Base-by-base conservation (phyloP, 23 tunicate species). In the Aplidium turbinatum region DNA sequence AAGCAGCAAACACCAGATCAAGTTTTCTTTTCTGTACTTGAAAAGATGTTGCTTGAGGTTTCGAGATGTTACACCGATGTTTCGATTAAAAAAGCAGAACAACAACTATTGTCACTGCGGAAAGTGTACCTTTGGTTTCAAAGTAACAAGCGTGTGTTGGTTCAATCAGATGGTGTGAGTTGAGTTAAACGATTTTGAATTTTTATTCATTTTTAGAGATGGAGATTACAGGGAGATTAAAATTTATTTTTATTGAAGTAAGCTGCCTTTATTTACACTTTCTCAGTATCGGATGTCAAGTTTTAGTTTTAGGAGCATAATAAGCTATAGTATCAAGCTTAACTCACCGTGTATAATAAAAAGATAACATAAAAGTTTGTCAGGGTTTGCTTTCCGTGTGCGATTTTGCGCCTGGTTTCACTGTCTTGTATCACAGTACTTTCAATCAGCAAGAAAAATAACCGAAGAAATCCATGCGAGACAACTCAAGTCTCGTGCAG, bases 41-140 rank as follows among this genome's bases (percentile, higher is more conserved):
- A 81, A 57, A 81, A 81, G 36, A 81, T 81, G 87, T 50, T 81
- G 61, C 62, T 81, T 3, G 87, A 81, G 40, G 87, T 81, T 26
- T 54, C 71, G 0, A 9, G 45, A 25, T 35, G n/a, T 18, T 32
- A 22, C 33, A 22, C 47, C 4, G 38, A 70, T 47, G 35, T 30
- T 25, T 58, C 77, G 11, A 26, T 72, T 26, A 58, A 72, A 6
- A 40, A 35, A 33, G 87, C 87, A 60, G 87, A 81, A 28, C 87
- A 81, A 61, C 87, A 81, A 36, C 87, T 81, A 20, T 24, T 81
- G 36, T 75, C 87, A 26, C 53, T 81, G 63, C 48, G 65, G 19
- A 81, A 81, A 62, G 87, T 81, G 21, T 70, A 58, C 65, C 31
- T 38, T 26, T 81, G 87, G 87, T 81, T 71, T 72, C 47, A 81